phyloP scores from a whole-genome alignment of 2,888 invertebrate genomes.

The Xestia c-nigrum region DNA sequence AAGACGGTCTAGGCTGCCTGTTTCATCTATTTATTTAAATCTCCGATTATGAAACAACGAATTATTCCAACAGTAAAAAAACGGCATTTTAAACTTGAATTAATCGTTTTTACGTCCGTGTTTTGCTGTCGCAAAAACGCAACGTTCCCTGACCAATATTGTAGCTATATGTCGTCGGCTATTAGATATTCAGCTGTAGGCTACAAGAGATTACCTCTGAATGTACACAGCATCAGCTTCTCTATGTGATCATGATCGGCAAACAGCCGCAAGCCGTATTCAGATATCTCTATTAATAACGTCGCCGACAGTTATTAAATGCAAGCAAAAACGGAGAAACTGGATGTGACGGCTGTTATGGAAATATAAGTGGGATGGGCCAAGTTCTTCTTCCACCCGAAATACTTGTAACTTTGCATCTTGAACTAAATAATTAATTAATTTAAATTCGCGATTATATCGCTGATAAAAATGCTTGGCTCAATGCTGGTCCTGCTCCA shows the following conservation, averaged over 20 bases:
- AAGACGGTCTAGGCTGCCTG: no score
- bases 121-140: background rate
- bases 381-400: constrained; percentile 22
- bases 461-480: no score
- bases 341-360: background rate
- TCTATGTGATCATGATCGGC: constrained; percentile 30
- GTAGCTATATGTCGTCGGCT: background rate
- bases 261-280: constrained; percentile 56
- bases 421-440: no score
- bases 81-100: background rate
- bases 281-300: constrained; percentile 53
- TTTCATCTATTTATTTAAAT: no score
- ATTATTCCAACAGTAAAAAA: no score
- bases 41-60: no score
- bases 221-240: background rate
- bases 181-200: constrained; percentile 3
- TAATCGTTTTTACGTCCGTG: background rate
- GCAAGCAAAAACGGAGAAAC: constrained; percentile 41
- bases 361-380: background rate
- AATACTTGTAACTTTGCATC: no score
- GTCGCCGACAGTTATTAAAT: constrained; percentile 22
- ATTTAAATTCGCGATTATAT: no score
- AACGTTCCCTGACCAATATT: no score
- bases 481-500: no score
- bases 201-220: background rate